phyloP scores from a whole-genome alignment of 2,888 invertebrate species.

The Diabrotica balteata region DNA sequence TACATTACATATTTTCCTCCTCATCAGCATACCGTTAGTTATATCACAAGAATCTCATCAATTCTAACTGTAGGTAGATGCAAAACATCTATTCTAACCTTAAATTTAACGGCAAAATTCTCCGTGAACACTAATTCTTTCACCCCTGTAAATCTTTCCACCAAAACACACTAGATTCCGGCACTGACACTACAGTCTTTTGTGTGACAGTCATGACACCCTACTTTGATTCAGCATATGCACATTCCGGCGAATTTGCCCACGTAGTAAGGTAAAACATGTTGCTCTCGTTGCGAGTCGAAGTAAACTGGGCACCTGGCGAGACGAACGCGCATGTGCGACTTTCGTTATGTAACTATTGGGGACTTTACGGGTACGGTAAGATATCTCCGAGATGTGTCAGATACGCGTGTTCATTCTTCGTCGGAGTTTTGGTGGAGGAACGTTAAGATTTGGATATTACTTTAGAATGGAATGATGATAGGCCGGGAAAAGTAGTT shows the following conservation, averaged over 20 bases:
- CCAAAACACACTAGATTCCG: constrained; percentile 21
- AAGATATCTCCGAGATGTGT: constrained; percentile 23
- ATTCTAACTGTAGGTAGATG: constrained; percentile 16
- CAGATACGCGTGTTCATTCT: constrained; percentile 6
- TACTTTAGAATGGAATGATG: no score
- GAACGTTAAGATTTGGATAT: not conserved
- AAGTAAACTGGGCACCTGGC: constrained; percentile 50
- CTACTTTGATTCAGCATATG: constrained; percentile 48
- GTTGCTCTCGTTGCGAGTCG: constrained; percentile 41
- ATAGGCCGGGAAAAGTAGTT: constrained; percentile 1
- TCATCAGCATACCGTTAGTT: constrained; percentile 8
- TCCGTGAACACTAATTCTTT: not conserved
- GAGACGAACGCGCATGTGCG: constrained; percentile 34
- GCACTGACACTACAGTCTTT: constrained; percentile 25
- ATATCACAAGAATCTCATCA: constrained; percentile 12
- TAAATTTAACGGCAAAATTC: constrained; percentile 10
- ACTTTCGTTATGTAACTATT: constrained; percentile 32
- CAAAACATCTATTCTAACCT: constrained; percentile 21
- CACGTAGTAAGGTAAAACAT: constrained; percentile 41
- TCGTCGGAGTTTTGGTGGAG: not conserved
- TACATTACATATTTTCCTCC: not conserved
- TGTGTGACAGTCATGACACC: constrained; percentile 31
- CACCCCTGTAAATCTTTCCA: constrained; percentile 17
- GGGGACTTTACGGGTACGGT: constrained; percentile 17
- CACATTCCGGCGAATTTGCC: constrained; percentile 40